Evolutionary conservation across 1,140 invertebrate species (phyloP), one percentile per base, ranked within the genome.

Genomic region (Archegozetes longisetosus): DNA sequence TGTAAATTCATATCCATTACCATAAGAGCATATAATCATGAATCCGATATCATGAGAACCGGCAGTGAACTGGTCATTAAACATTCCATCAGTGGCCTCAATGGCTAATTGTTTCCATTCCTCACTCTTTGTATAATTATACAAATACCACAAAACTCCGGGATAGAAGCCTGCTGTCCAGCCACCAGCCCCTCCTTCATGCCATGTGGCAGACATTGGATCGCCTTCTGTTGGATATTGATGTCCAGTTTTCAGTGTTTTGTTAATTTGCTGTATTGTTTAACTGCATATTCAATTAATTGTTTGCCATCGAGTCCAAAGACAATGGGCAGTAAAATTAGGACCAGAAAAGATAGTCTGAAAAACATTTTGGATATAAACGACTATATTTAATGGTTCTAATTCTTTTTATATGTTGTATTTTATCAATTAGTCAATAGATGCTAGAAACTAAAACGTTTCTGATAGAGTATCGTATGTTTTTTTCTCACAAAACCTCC

Each of bases 101-200:
- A 27, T 27, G 25, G 53, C 53, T 23, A 20, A 28, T 6, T 55
- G n/a, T 28, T 46, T 55, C 53, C 53, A 55, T 4, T 25, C 9
- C 6, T 27, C 32, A 46, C 25, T 22, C 20, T 55, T 55, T n/a
- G 53, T 55, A 26, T 55, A 26, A 46, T 55, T 55, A 26, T 49
- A 55, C 12, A 55, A 23, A n/a, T 55, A 26, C 53, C 53, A 55
- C 9, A 55, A 23, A 48, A 55, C 53, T 20, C 53, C 53, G 4
- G 53, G 53, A 55, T 22, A 55, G 53, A 55, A 55, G 25, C 53
- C 53, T 6, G 17, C 27, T 12, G 53, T 55, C 53, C 53, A 55
- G 6, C 25, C 9, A 28, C 12, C 25, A 22, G 4, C 20, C 6
- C 9, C 20, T 20, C 53, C 53, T 6, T 4, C 4, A 12, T 55